Percentiles rank a stretch among this genome's conserved stretches.
Evolutionary conservation across 2,888 invertebrate genomes (phyloP).

Genomic region (Lamproptera curius): DNA sequence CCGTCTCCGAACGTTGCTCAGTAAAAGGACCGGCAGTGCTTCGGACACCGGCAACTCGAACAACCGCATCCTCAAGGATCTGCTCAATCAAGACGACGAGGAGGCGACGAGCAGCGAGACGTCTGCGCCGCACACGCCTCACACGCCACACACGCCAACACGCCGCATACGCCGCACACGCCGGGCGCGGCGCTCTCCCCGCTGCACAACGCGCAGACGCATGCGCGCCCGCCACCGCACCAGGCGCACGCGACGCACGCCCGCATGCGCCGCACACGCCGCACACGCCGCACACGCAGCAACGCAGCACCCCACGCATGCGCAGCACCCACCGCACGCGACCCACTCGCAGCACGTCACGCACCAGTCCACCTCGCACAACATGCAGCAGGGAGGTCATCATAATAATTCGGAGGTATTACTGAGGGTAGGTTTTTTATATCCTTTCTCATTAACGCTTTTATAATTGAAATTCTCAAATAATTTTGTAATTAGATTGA

Average conservation of each 20-base stretch:
- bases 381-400: constrained; percentile 24
- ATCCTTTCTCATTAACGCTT: background rate
- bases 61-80: constrained; percentile 61
- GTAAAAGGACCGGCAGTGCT: constrained; percentile 63
- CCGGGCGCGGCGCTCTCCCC: constrained; percentile 32
- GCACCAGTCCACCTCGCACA: constrained; percentile 31
- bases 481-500: too few relatives aligned
- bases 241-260: constrained; percentile 45
- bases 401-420: constrained; percentile 59
- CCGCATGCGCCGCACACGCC: constrained; percentile 51
- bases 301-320: constrained; percentile 35
- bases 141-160: constrained; percentile 53
- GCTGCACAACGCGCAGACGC: constrained; percentile 35
- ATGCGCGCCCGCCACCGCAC: constrained; percentile 27
- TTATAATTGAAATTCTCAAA: too few relatives aligned
- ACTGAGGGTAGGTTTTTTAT: constrained; percentile 50
- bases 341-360: constrained; percentile 32
- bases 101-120: constrained; percentile 61
- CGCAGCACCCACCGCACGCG: constrained; percentile 38
- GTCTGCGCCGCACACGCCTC: constrained; percentile 64
- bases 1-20: constrained; percentile 78
- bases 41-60: constrained; percentile 49
- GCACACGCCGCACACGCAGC: constrained; percentile 32
- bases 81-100: constrained; percentile 69
- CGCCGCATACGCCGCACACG: constrained; percentile 43